Base-by-base conservation (phyloP, 2,888 invertebrate species). In the Dynastes maya region DNA sequence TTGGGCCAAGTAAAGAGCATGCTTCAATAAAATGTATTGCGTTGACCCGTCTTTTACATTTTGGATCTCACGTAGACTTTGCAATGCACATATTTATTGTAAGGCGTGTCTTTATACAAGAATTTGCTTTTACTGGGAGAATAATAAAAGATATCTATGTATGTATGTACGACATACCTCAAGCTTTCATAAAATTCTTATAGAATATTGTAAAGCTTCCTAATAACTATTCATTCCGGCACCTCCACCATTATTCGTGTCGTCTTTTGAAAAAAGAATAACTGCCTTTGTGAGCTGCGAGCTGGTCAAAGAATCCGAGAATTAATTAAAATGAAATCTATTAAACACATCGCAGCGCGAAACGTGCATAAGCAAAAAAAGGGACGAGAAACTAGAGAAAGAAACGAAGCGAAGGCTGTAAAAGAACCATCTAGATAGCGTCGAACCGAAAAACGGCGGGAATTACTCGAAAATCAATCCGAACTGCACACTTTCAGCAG, bases 401-500 rank as follows among this genome's bases (percentile, higher is more conserved):
- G 37, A 63, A 63, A 65, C 16, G 65, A 68, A 22, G 45, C 65
- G 68, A 51, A 63, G 45, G 45, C 40, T 40, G 58, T 72, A 58
- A 72, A 72, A 72, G 58, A 45, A 72, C 11, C 40, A 37, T 55
- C 72, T 58, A 72, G 40, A 51, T 32, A 70, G 32, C 51, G 29
- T 27, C 27, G 45, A 72, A 72, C 32, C 37, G 71, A 71, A 71
- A 71, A 71, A 71, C 53, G 65, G 22, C 2, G 40, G 16, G 58
- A 72, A 58, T 72, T 72, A 72, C 72, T 11, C 61, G 40, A 58
- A 72, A 72, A 72, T 72, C 72, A 72, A 72, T 72, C 58, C 72
- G 72, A 72, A 40, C 58, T 72, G 72, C 72, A 51, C 58, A 58
- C 58, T 72, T 72, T 72, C 22, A 58, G 51, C 40, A 8, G 72